Conservation (phyloP, 2,113 vertebrate species). For the Oreochromis tanganicae region DNA sequence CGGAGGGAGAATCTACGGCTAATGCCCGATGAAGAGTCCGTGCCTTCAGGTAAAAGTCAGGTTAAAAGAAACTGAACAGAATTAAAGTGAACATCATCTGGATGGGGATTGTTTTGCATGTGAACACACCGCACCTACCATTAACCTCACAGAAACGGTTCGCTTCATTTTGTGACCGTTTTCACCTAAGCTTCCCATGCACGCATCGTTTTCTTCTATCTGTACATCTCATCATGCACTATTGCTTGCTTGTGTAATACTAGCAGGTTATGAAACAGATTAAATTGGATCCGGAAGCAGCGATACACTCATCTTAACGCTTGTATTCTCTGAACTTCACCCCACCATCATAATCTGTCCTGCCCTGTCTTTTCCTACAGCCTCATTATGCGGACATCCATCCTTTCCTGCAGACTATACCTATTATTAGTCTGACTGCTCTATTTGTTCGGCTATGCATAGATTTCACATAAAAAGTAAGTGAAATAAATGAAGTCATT, state of each 20-base stretch:
- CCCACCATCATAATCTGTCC: neutral
- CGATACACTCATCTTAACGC: neutral
- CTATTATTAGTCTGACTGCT: conserved; percentile 11
- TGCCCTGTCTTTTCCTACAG: neutral
- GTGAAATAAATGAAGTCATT: conserved; percentile 2
- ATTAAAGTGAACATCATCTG: neutral
- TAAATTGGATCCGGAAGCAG: neutral
- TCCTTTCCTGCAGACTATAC: neutral
- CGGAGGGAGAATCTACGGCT: neutral
- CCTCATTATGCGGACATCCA: neutral
- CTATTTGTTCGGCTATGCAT: neutral
- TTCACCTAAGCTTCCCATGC: neutral
- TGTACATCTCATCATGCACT: neutral
- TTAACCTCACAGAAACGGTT: neutral
- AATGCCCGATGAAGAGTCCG: neutral
- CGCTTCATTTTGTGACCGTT: neutral
- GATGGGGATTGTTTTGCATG: neutral
- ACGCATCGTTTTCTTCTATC: neutral
- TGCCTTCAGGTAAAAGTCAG: neutral
- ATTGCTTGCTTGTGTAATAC: neutral
- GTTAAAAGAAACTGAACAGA: neutral
- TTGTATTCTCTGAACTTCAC: neutral
- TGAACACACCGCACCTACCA: neutral
- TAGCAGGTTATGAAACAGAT: neutral
- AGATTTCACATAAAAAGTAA: neutral